phyloP scores from a whole-genome alignment of 2,888 invertebrate genomes.

The Proisotoma minuta region DNA sequence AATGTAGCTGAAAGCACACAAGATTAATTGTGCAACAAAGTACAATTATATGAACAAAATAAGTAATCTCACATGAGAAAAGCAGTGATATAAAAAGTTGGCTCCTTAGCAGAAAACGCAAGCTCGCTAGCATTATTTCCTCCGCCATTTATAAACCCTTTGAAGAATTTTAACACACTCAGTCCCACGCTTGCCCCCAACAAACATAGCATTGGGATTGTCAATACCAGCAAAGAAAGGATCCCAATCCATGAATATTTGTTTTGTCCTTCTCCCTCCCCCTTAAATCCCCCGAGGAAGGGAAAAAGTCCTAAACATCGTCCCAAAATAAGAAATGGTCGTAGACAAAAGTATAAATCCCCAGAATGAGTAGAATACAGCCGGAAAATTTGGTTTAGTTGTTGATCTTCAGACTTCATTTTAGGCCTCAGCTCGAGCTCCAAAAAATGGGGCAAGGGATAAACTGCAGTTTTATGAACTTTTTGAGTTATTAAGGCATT shows the following conservation, averaged over 20 bases:
- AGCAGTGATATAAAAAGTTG: slow-evolving; percentile 25
- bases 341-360: not conserved
- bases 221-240: too few species aligned
- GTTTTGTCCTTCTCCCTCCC: not conserved
- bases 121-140: slow-evolving; percentile 30
- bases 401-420: too few species aligned
- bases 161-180: slow-evolving; percentile 16
- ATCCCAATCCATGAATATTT: too few species aligned
- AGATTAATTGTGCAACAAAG: too few species aligned
- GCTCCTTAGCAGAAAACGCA: slow-evolving; percentile 21
- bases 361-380: too few species aligned
- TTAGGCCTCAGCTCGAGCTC: too few species aligned
- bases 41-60: too few species aligned
- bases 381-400: too few species aligned
- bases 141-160: slow-evolving; percentile 22
- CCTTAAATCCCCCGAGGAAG: not conserved
- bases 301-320: slow-evolving; percentile 1
- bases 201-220: not conserved
- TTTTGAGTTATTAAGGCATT: too few species aligned
- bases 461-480: too few species aligned
- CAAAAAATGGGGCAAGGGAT: too few species aligned
- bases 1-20: slow-evolving; percentile 23
- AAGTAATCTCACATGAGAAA: slow-evolving; percentile 20
- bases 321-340: slow-evolving; percentile 7
- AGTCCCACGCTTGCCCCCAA: slow-evolving; percentile 18